Evolutionary conservation across 2,113 vertebrate genomes (phyloP), one percentile per base, ranked within the genome.

Genomic region (Dendrocopos noguchii): DNA sequence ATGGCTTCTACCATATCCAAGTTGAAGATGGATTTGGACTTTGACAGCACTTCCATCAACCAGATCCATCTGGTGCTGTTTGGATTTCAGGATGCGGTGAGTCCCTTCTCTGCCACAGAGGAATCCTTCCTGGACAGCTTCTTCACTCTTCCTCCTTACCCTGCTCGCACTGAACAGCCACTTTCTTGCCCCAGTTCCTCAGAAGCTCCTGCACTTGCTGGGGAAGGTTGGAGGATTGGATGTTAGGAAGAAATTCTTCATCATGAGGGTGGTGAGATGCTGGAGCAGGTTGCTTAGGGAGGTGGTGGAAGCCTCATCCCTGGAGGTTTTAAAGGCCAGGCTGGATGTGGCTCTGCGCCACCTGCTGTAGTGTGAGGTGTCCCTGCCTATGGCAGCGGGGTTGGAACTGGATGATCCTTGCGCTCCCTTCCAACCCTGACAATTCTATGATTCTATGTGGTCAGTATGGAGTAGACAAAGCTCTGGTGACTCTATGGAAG

Each of bases 81-180:
- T 77, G 99, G 98, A 74, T 99, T 99, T 96, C 99, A 99, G 96
- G 99, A 99, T 97, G 98, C 99, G 3, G 99, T 99, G 94, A 98
- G 98, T 97, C 63, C 28, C 28, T 50, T 33, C 39, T n/a, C 31
- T 56, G 18, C 6, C 5, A 5, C 17, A 28, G 16, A 7, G 33
- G 14, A 71, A 39, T 76, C 90, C 18, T 75, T 60, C 25, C 50
- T 15, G 47, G 20, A 27, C 59, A 77, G 42, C 47, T 64, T 77
- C 64, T 6, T 8, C 22, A 2, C 24, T 25, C 17, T 33, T 91
- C 46, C 76, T 87, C 60, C 25, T 59, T 34, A 31, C n/a, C 20
- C 52, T 17, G 7, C 8, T 59, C 29, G 4, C 21, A 31, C 33
- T 5, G 3, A 25, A 34, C 59, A 77, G 57, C 47, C 47, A 33